A percentile compares a stretch with the other conserved stretches of the same genome.
These are phyloP conservation scores for Orientallactaga bullata DNA, from an alignment of 2,113 vertebrate genomes.

Conservation along the genomic window DNA sequence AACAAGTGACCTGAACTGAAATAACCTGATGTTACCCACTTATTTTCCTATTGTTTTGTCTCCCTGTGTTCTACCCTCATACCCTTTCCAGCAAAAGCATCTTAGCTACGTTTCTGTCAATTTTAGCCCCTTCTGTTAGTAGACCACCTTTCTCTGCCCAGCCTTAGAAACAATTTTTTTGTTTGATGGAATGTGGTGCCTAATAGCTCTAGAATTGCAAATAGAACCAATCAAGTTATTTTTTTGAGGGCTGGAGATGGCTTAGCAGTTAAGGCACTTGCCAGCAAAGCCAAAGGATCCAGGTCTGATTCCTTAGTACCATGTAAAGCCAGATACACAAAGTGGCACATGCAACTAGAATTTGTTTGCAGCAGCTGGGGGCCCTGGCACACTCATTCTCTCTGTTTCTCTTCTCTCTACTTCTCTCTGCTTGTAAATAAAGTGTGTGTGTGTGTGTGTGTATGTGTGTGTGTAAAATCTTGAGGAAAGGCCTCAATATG, in stretches of 20 bases:
- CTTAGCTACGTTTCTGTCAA: neutral
- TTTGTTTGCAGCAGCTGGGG: too few species aligned
- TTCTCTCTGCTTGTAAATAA: too few species aligned
- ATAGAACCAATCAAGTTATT: neutral
- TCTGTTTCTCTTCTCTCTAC: too few species aligned
- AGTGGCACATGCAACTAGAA: too few species aligned
- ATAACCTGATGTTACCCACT: neutral
- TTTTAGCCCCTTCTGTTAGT: neutral
- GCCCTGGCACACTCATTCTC: too few species aligned
- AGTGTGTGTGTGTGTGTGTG: too few species aligned
- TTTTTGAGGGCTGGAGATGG: too few species aligned
- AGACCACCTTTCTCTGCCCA: neutral
- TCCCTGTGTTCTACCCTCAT: neutral
- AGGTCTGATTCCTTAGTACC: too few species aligned
- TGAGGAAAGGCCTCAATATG: neutral
- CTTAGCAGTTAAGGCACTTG: too few species aligned
- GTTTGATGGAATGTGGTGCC: neutral
- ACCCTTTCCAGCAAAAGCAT: neutral
- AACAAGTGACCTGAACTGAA: neutral
- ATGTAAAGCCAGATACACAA: too few species aligned
- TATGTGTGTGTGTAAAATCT: too few species aligned
- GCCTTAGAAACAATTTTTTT: neutral
- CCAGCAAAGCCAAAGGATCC: too few species aligned
- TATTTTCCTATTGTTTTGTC: neutral
- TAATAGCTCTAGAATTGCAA: neutral